Evolutionary conservation across 2,888 invertebrate genomes (phyloP).

Genomic region (Euclidia mi): DNA sequence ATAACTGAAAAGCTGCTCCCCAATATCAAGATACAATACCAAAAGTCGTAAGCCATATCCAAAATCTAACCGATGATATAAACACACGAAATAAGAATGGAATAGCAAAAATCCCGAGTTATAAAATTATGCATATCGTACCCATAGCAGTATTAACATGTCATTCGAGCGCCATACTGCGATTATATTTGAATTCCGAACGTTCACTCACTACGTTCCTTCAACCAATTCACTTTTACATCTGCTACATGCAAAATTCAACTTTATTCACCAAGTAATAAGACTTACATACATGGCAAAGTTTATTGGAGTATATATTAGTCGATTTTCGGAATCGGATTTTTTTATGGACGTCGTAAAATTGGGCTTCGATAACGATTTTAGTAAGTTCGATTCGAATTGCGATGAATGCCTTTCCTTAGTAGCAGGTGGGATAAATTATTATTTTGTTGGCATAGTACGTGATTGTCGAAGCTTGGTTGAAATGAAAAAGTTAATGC

Average conservation of each 20-base stretch:
- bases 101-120: constrained; percentile 55
- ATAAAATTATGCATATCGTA: constrained; percentile 88
- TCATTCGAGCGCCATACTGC: constrained; percentile 86
- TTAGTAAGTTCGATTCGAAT: constrained; percentile 76
- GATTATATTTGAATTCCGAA: constrained; percentile 82
- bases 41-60: constrained; percentile 1
- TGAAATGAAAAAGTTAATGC: constrained; percentile 44
- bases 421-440: constrained; percentile 55
- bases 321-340: constrained; percentile 63
- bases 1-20: no score
- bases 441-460: constrained; percentile 61
- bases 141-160: constrained; percentile 85
- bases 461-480: constrained; percentile 35
- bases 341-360: constrained; percentile 78
- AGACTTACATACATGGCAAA: constrained; percentile 12
- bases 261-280: constrained; percentile 49
- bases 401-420: constrained; percentile 59
- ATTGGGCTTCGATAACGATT: constrained; percentile 75
- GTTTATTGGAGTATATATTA: constrained; percentile 69
- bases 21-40: constrained; percentile 5
- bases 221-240: constrained; percentile 46
- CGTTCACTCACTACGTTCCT: constrained; percentile 62
- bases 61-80: constrained; percentile 19
- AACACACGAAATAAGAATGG: constrained; percentile 46
- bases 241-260: constrained; percentile 34